phyloP scores from a whole-genome alignment of 2,888 invertebrate genomes.

The Polymixis flavicincta region DNA sequence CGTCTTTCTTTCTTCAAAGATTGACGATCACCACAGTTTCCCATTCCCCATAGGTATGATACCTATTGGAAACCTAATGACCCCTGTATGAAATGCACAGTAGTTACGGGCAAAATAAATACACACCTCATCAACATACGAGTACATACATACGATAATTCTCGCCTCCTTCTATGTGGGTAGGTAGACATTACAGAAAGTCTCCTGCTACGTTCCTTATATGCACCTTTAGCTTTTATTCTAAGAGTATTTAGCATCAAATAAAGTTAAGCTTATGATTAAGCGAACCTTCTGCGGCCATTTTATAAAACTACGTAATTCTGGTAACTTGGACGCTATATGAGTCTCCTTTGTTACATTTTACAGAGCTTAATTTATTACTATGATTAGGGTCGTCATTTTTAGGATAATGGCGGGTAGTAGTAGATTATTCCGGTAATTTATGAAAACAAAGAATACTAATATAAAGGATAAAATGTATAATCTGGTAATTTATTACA shows the following conservation, averaged over 20 bases:
- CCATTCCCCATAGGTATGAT: not conserved
- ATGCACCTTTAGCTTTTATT: not conserved
- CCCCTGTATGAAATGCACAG: not conserved
- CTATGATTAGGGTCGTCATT: conserved; percentile 59
- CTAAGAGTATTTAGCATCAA: no score
- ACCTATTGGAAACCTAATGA: not conserved
- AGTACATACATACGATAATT: not conserved
- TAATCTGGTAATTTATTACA: conserved; percentile 36
- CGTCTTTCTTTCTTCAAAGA: not conserved
- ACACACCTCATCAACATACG: not conserved
- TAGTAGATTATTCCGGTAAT: conserved; percentile 38
- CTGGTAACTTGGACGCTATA: conserved; percentile 41
- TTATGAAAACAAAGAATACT: conserved; percentile 45
- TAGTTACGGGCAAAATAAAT: not conserved
- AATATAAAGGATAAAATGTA: conserved; percentile 18
- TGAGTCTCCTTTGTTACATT: conserved; percentile 55
- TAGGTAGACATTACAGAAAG: not conserved
- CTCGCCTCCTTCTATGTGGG: not conserved
- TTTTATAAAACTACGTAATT: conserved; percentile 22
- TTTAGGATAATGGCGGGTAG: conserved; percentile 37
- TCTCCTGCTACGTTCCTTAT: not conserved
- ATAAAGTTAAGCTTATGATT: not conserved
- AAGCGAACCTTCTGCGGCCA: not conserved
- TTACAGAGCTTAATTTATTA: conserved; percentile 57
- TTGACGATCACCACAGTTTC: not conserved